Conservation (phyloP, 2,113 vertebrate species). For the Nyctereutes procyonoides region DNA sequence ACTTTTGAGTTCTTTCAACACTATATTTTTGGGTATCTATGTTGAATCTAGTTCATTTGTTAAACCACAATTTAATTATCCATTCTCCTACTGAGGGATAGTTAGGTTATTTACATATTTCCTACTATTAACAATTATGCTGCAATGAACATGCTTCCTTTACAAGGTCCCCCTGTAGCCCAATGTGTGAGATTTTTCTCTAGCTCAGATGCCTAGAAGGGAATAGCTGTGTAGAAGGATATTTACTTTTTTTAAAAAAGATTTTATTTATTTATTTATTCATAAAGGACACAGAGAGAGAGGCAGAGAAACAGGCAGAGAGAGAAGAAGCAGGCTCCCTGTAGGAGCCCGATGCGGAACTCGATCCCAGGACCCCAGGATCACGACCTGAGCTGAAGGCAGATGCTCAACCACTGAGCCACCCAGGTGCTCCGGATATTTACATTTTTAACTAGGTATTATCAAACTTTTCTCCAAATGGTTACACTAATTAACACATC, state of each 20-base stretch:
- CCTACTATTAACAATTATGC: neutral
- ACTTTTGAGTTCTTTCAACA: neutral
- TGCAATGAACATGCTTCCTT: neutral
- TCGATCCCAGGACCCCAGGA: too few relatives aligned
- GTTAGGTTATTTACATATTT: neutral
- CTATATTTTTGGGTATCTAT: neutral
- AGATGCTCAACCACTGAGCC: too few relatives aligned
- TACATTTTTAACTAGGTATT: neutral
- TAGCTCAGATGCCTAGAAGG: neutral
- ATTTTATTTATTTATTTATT: too few relatives aligned
- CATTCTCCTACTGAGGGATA: conserved; percentile 6
- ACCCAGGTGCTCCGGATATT: neutral
- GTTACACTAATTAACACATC: neutral
- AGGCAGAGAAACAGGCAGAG: too few relatives aligned
- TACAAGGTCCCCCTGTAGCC: neutral
- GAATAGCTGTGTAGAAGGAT: neutral
- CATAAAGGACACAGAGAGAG: too few relatives aligned
- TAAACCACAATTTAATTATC: neutral
- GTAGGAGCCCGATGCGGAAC: too few relatives aligned
- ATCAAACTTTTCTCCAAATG: neutral
- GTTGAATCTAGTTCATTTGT: neutral
- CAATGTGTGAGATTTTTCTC: neutral
- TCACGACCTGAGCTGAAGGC: too few relatives aligned
- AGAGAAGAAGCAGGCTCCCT: too few relatives aligned
- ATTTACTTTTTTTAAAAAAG: neutral